Evolutionary conservation across 2,888 invertebrate genomes (phyloP).

Genomic region (Platycnemis pennipes): DNA sequence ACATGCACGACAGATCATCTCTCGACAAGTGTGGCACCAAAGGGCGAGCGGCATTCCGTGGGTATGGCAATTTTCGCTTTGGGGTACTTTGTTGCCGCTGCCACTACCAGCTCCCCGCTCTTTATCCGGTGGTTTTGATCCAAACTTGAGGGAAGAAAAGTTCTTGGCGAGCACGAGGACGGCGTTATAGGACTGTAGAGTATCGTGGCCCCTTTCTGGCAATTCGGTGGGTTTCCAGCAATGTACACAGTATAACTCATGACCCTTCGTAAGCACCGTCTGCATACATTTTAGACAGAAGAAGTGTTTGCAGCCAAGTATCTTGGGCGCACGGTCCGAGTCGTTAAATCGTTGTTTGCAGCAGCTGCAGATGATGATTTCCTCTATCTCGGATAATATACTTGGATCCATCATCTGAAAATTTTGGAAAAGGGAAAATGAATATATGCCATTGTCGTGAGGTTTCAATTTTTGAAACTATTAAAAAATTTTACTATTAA

Average conservation of each 20-base stretch:
- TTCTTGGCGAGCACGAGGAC: constrained; percentile 85
- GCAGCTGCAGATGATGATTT: constrained; percentile 87
- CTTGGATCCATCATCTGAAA: constrained; percentile 76
- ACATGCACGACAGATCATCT: constrained; percentile 85
- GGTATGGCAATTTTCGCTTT: constrained; percentile 84
- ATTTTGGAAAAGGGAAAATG: constrained; percentile 41
- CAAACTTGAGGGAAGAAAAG: constrained; percentile 82
- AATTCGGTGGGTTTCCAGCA: constrained; percentile 88
- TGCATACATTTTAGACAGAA: constrained; percentile 89
- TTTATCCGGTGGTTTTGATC: constrained; percentile 78
- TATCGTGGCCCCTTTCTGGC: constrained; percentile 85
- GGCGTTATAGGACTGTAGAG: constrained; percentile 85
- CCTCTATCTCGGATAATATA: constrained; percentile 86
- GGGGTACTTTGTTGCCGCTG: constrained; percentile 70
- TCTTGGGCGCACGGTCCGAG: constrained; percentile 86
- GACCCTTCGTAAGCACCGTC: constrained; percentile 84
- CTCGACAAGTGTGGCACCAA: constrained; percentile 86
- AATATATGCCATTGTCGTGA: background rate
- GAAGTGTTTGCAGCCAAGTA: constrained; percentile 88
- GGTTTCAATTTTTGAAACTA: background rate
- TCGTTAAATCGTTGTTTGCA: constrained; percentile 89
- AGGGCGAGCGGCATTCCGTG: constrained; percentile 87
- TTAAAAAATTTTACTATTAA: background rate
- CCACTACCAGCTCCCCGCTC: constrained; percentile 72
- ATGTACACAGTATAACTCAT: constrained; percentile 84